Evolutionary conservation across 92 coral and sea anemone genomes (phyloP), one percentile per base, ranked within the genome.

Genomic region (Zoanthus solanderi): DNA sequence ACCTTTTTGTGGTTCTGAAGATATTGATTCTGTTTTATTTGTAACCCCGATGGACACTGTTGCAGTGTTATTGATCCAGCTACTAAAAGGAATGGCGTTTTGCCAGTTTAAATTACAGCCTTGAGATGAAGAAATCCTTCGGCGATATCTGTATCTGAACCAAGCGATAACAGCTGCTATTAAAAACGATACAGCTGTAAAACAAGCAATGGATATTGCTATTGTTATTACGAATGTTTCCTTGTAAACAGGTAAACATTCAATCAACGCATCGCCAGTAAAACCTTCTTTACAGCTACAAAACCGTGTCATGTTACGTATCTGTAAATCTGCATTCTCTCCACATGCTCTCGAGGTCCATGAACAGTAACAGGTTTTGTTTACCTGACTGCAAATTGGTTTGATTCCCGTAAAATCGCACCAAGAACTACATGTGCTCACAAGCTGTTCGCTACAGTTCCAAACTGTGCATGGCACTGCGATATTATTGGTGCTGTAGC

Each of bases 71-170:
- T 15, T 78, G 83, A 61, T 50, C 83, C 53, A 78, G 44, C 71
- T 78, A 7, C 68, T 46, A 46, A 78, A 78, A 9, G 83, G 83
- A 54, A 78, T 78, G 6, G 83, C 83, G 50, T 78, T 78, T 78
- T 34, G 15, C 83, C 83, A 78, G 67, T 78, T 46, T 13, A 56
- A 2, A 54, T 48, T 13, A 14, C 32, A 2, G 46, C 71, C 23
- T 28, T 9, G 9, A 12, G 69, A 9, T 60, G 83, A 78, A n/a
- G 66, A 53, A n/a, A 28, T 9, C 32, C 46, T 78, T 56, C 67
- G 54, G 46, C 45, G 83, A 60, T 52, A 54, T 52, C 23, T 78
- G 45, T 18, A 9, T 60, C 14, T 78, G 18, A 31, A 56, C 46
- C 71, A 29, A 14, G n/a, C 67, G 11, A 32, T 18, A 13, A 23